Base-by-base conservation (phyloP, 2,113 vertebrate genomes). In the Mesocricetus auratus region DNA sequence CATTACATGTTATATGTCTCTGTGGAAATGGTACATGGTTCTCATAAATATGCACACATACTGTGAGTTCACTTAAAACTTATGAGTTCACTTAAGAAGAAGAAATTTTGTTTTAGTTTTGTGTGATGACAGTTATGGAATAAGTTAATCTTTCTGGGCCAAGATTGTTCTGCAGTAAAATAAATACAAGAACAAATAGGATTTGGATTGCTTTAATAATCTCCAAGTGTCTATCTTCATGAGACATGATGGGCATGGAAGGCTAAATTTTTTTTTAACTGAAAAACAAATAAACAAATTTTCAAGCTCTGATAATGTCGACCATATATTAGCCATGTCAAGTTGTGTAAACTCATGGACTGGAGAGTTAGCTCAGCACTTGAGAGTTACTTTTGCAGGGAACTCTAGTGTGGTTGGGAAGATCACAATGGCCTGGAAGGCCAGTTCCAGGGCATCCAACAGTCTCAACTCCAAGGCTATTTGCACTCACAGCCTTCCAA, bases 101-200 rank as follows among this genome's bases (percentile, higher is more conserved):
- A 31, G 33, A 88, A 42, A n/a, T 78, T 94, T 95, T 89, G 71
- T 96, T 91, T 93, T 69, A 81, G 45, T 88, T 88, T 39, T 89
- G 3, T 87, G 10, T 94, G 75, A 93, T 68, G 85, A n/a, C 60
- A 77, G 13, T 88, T 26, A 31, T 36, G 13, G 47, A 58, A 56
- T 89, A 82, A 89, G 12, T 92, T 36, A 71, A 83, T 75, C 42
- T 92, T 64, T 73, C 68, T 81, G 22, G 47, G 21, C 79, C 39
- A 69, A 31, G 36, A 94, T 96, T 87, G 62, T 50, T 94, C 66
- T 78, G 56, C 42, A 69, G 69, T 93, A 78, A 93, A 93, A 87
- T 92, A 60, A 83, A 91, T 69, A n/a, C 88, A n/a, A 71, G 53
- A 91, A 58, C 90, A 26, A 62, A 89, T 45, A 86, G 64, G 53